Evolutionary conservation across 2,113 vertebrate genomes (phyloP).

Genomic region (Rhea pennata): DNA sequence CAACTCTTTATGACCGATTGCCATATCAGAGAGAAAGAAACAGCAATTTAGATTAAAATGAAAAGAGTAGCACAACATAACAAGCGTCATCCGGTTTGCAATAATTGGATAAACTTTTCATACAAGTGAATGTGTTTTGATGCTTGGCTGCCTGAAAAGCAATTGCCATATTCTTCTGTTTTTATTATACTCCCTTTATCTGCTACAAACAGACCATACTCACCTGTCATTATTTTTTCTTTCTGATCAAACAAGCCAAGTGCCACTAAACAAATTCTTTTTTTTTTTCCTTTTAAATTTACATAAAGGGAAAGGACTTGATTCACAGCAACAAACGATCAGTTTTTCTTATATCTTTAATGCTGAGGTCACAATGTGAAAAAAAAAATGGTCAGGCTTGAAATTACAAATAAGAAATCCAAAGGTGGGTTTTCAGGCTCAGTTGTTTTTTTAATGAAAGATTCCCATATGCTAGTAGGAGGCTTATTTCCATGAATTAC

Average conservation of each 20-base stretch:
- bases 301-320: conserved; percentile 19
- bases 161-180: conserved; percentile 76
- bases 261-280: conserved; percentile 80
- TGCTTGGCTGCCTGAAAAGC: conserved; percentile 87
- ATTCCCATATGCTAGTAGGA: not conserved
- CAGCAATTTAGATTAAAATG: conserved; percentile 95
- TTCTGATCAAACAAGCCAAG: conserved; percentile 90
- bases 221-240: conserved; percentile 81
- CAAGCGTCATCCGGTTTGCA: conserved; percentile 85
- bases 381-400: not conserved
- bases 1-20: conserved; percentile 95
- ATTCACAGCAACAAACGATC: not conserved
- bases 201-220: conserved; percentile 84
- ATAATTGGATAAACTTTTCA: conserved; percentile 95
- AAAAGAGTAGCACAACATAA: conserved; percentile 83
- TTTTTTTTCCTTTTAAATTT: not conserved
- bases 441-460: not conserved
- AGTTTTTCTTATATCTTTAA: not conserved
- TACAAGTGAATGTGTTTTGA: conserved; percentile 86
- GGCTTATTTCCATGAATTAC: not conserved
- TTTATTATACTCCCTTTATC: conserved; percentile 91
- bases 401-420: not conserved
- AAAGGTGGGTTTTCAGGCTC: not conserved
- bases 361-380: not conserved
- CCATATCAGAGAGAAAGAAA: conserved; percentile 90